Percentiles rank a stretch among this genome's conserved stretches.
These are phyloP conservation scores for Neuroscelio doddi DNA, from an alignment of 2,888 invertebrate genomes.

Conservation along the genomic window DNA sequence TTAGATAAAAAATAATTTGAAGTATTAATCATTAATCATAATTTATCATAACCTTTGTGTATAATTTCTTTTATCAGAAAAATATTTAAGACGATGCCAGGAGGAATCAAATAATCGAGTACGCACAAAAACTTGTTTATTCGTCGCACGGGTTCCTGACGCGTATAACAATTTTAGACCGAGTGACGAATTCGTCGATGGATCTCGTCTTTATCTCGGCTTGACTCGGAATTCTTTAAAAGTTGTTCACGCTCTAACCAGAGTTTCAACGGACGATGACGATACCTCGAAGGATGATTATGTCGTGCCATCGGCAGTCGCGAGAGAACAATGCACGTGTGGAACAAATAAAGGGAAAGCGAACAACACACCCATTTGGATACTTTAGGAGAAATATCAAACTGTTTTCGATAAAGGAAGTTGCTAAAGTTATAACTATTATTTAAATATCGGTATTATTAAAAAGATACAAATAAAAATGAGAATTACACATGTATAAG, in stretches of 20 bases:
- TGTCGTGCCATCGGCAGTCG: not conserved
- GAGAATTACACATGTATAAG: no score
- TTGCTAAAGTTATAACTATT: no score
- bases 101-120: not conserved
- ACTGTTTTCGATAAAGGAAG: no score
- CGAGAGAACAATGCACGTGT: not conserved
- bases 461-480: no score
- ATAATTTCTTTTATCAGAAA: no score
- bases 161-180: constrained; percentile 36
- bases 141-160: constrained; percentile 40
- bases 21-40: no score
- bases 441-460: no score
- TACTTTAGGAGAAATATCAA: not conserved
- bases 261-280: constrained; percentile 3
- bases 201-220: constrained; percentile 27
- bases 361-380: not conserved
- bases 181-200: constrained; percentile 40
- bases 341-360: not conserved
- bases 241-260: not conserved
- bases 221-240: constrained; percentile 22
- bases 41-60: no score
- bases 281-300: not conserved
- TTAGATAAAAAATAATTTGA: no score
- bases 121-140: constrained; percentile 31
- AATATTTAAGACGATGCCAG: not conserved